Percentiles rank a stretch among this genome's conserved stretches.
These are phyloP conservation scores for Falco punctatus DNA, from an alignment of 2,113 vertebrate species.

Conservation along the genomic window DNA sequence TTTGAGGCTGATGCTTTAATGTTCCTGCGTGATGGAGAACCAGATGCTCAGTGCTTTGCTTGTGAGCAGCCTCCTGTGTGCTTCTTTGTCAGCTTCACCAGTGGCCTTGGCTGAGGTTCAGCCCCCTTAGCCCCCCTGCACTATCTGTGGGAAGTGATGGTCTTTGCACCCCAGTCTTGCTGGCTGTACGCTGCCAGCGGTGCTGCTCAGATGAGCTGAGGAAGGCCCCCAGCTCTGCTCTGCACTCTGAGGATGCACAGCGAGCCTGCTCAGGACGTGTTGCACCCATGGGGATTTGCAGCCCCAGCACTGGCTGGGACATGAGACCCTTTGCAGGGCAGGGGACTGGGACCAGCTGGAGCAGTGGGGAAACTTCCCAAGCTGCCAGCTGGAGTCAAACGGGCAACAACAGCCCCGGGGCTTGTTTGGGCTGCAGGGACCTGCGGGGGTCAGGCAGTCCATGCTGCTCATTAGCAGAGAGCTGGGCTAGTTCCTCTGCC, in stretches of 20 bases:
- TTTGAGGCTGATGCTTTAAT: not conserved
- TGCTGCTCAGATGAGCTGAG: not conserved
- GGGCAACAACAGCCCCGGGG: not conserved
- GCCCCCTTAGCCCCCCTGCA: accelerated
- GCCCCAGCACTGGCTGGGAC: accelerated
- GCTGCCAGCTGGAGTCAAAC: not conserved
- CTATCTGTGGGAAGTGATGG: accelerated
- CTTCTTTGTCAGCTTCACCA: not conserved
- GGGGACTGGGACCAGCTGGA: accelerated
- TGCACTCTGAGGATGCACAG: not conserved
- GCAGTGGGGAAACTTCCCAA: not conserved
- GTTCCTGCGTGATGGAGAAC: accelerated
- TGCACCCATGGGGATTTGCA: accelerated
- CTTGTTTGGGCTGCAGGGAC: not conserved
- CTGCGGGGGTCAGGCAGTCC: not conserved
- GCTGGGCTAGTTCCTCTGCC: not conserved
- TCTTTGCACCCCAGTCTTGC: accelerated
- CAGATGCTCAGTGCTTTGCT: not conserved
- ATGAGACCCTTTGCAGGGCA: not conserved
- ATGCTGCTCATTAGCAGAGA: not conserved
- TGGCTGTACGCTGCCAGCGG: accelerated
- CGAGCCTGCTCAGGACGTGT: accelerated
- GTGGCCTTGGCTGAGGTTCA: not conserved
- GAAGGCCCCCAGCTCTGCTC: accelerated
- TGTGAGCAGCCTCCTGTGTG: not conserved